A percentile compares a stretch with the other conserved stretches of the same genome.
Evolutionary conservation across 2,113 vertebrate species (phyloP).

Genomic region (Symphodus melops): DNA sequence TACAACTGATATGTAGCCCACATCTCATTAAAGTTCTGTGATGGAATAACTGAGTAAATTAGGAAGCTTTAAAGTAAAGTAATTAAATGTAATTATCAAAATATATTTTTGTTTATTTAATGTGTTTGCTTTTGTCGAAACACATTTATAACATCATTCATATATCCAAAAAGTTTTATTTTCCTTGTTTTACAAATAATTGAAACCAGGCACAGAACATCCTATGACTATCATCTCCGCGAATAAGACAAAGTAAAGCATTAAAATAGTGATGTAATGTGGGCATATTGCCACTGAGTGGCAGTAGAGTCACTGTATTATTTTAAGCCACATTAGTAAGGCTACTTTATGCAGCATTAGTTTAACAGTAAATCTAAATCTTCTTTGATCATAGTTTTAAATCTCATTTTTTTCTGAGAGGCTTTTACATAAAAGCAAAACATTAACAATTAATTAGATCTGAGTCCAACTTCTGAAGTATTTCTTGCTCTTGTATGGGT

Average conservation of each 20-base stretch:
- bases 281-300: conserved; percentile 62
- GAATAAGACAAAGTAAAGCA: too few relatives aligned
- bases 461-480: conserved; percentile 6
- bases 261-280: conserved; percentile 26
- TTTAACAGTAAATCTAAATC: not conserved
- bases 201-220: too few relatives aligned
- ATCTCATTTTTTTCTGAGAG: conserved; percentile 13
- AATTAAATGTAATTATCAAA: too few relatives aligned
- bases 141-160: too few relatives aligned
- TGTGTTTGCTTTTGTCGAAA: too few relatives aligned
- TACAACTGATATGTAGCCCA: not conserved
- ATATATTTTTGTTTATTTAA: too few relatives aligned
- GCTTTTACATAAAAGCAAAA: not conserved
- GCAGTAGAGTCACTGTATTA: conserved; percentile 52
- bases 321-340: not conserved
- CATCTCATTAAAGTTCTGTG: not conserved
- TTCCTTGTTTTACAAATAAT: too few relatives aligned
- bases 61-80: not conserved
- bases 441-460: conserved; percentile 7
- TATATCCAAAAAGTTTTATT: too few relatives aligned
- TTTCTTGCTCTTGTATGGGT: conserved; percentile 11
- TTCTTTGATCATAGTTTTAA: conserved; percentile 5
- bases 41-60: not conserved
- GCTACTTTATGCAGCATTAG: not conserved
- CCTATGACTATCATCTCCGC: too few relatives aligned